These are phyloP conservation scores for Drosophila bunnanda DNA, from an alignment of 2,888 invertebrate species.

Conservation along the genomic window DNA sequence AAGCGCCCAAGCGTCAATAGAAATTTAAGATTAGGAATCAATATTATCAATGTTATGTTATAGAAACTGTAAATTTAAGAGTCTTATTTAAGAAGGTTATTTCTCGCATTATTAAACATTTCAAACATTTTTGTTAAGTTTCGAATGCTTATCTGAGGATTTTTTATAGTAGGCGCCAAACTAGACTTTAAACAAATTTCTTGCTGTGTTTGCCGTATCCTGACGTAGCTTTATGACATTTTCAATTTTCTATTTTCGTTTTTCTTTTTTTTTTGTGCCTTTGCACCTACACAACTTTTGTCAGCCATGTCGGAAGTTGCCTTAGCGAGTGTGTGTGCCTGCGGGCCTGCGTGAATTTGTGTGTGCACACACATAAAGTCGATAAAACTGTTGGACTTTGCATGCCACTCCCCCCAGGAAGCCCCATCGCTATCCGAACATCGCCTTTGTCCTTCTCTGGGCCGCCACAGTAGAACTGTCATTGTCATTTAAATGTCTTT, in stretches of 20 bases:
- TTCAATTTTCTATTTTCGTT: constrained; percentile 58
- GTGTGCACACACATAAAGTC: constrained; percentile 44
- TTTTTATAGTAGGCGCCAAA: background rate
- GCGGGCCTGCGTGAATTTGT: constrained; percentile 25
- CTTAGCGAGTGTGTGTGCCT: constrained; percentile 23
- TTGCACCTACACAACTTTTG: constrained; percentile 40
- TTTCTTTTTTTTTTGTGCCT: constrained; percentile 26
- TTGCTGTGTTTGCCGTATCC: constrained; percentile 34
- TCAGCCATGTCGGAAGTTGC: constrained; percentile 41
- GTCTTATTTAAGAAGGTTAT: background rate
- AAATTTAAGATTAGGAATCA: background rate
- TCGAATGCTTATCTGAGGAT: background rate
- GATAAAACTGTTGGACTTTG: constrained; percentile 73
- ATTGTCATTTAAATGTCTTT: constrained; percentile 80
- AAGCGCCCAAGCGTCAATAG: background rate
- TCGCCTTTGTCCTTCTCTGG: constrained; percentile 44
- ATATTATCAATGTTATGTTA: too few relatives aligned
- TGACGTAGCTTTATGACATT: constrained; percentile 57
- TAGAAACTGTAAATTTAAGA: background rate
- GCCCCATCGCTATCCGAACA: constrained; percentile 13
- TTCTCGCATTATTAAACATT: background rate
- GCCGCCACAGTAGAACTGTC: constrained; percentile 70
- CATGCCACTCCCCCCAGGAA: constrained; percentile 36
- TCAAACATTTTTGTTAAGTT: background rate
- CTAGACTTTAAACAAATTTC: background rate